Evolutionary conservation across 2,888 invertebrate genomes (phyloP).

Genomic region (Orthosia incerta): DNA sequence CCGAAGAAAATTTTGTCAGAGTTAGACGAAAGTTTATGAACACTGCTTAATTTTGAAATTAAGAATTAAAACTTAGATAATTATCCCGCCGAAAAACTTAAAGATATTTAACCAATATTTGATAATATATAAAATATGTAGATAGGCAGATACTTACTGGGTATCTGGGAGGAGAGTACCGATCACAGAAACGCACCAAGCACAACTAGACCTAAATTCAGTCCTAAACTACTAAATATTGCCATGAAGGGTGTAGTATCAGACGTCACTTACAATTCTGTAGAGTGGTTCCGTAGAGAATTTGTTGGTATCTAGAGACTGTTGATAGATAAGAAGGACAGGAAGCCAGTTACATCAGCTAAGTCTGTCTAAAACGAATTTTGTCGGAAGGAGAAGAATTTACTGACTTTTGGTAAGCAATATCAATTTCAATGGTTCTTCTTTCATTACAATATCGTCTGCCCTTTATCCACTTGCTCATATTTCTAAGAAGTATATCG

Average conservation of each 20-base stretch:
- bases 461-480: too few species aligned
- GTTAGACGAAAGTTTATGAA: too few species aligned
- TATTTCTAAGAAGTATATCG: too few species aligned
- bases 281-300: conserved; percentile 33
- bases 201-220: conserved; percentile 44
- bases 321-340: too few species aligned
- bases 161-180: conserved; percentile 17
- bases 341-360: too few species aligned
- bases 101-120: not conserved
- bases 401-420: too few species aligned
- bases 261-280: conserved; percentile 1
- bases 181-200: conserved; percentile 20
- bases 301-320: not conserved
- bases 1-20: too few species aligned
- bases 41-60: not conserved
- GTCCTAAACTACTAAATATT: conserved; percentile 42
- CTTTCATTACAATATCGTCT: too few species aligned
- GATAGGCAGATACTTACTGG: conserved; percentile 23
- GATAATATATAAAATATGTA: not conserved
- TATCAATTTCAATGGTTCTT: too few species aligned
- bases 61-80: not conserved
- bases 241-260: conserved; percentile 32
- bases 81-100: not conserved
- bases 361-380: not conserved
- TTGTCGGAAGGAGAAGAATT: not conserved